These are phyloP conservation scores for Geodia barretti DNA, from an alignment of 37 sponge, comb jelly and placozoan species.

Conservation along the genomic window DNA sequence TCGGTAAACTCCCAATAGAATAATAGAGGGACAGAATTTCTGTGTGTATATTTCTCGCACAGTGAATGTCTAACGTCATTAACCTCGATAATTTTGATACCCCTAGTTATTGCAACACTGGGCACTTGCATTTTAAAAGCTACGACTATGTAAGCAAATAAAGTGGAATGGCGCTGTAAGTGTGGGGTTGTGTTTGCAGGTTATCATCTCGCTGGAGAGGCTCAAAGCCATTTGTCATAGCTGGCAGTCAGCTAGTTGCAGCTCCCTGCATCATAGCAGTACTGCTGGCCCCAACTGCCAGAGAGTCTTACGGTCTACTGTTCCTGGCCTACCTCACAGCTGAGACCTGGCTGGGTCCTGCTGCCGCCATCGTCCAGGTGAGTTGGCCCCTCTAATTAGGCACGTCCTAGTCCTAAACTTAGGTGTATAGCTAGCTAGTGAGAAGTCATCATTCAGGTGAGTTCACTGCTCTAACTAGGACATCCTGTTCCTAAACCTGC, in stretches of 20 bases:
- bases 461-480: too few relatives aligned
- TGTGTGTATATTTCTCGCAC: neutral
- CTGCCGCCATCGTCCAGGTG: conserved; percentile 86
- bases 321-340: conserved; percentile 85
- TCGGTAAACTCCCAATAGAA: neutral
- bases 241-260: conserved; percentile 63
- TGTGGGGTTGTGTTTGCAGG: too few relatives aligned
- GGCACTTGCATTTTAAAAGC: too few relatives aligned
- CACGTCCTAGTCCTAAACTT: too few relatives aligned
- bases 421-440: too few relatives aligned
- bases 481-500: too few relatives aligned
- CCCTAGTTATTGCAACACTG: too few relatives aligned
- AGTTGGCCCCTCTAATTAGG: neutral
- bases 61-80: neutral
- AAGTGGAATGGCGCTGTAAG: too few relatives aligned
- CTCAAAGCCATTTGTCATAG: conserved; percentile 64
- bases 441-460: too few relatives aligned
- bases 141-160: too few relatives aligned
- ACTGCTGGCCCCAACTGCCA: conserved; percentile 63
- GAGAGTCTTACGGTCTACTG: conserved; percentile 78
- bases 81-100: neutral
- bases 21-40: neutral
- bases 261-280: conserved; percentile 71
- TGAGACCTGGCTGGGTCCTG: conserved; percentile 92
- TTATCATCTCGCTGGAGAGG: conserved; percentile 49